Evolutionary conservation across 2,888 invertebrate species (phyloP).

Genomic region (Nemotelus pantherinus): DNA sequence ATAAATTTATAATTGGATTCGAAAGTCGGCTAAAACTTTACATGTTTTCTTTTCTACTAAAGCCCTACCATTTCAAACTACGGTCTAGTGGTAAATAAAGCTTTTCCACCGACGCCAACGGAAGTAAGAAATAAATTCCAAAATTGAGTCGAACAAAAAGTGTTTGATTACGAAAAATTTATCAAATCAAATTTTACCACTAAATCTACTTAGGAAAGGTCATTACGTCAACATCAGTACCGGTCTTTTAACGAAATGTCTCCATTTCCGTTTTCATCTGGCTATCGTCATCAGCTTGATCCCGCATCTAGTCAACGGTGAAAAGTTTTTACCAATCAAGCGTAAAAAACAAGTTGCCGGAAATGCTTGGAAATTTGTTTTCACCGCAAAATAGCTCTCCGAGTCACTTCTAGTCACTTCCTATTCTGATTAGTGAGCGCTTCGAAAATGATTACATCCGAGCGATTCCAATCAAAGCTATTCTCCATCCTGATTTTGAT

Average conservation of each 20-base stretch:
- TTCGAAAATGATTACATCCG: conserved; percentile 27
- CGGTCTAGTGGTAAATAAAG: too few relatives aligned
- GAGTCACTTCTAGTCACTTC: background rate
- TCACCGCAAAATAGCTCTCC: conserved; percentile 12
- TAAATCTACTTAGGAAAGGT: conserved; percentile 11
- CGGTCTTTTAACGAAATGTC: background rate
- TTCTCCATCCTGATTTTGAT: conserved; percentile 25
- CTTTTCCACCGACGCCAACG: too few relatives aligned
- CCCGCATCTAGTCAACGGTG: background rate
- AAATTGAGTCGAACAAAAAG: background rate
- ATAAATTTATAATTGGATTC: background rate
- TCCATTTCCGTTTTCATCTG: background rate
- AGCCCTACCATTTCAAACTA: too few relatives aligned
- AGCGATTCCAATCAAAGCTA: conserved; percentile 11
- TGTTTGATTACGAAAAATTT: conserved; percentile 34
- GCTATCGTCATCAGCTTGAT: background rate
- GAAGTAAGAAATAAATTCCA: too few relatives aligned
- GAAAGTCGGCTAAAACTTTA: too few relatives aligned
- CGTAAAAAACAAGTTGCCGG: conserved; percentile 35
- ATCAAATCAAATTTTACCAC: conserved; percentile 34
- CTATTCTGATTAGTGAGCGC: conserved; percentile 20
- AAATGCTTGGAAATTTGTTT: conserved; percentile 31
- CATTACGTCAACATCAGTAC: background rate
- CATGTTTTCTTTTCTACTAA: too few relatives aligned
- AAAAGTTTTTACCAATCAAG: conserved; percentile 9